These are phyloP conservation scores for Arrhopalites spinosus DNA, from an alignment of 2,888 invertebrate genomes.

Conservation along the genomic window DNA sequence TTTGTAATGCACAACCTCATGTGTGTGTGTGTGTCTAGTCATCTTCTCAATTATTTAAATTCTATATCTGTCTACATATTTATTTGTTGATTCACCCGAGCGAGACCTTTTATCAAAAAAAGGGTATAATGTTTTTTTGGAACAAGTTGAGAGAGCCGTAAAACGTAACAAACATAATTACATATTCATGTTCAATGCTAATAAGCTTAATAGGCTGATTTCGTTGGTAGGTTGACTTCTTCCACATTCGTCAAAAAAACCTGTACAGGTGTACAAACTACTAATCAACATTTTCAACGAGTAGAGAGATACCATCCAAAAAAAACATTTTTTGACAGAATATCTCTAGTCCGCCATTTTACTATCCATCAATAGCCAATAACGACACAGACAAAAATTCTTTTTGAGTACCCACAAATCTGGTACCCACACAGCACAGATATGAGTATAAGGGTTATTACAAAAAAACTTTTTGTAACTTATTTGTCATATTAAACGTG, in stretches of 20 bases:
- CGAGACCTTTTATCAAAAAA: slow-evolving; percentile 15
- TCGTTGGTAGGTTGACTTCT: neutral
- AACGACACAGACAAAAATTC: neutral
- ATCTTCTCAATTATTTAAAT: neutral
- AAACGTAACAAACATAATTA: slow-evolving; percentile 30
- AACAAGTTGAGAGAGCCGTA: slow-evolving; percentile 24
- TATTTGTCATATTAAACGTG: neutral
- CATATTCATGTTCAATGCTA: slow-evolving; percentile 37
- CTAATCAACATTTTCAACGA: neutral
- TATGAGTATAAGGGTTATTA: too few relatives aligned
- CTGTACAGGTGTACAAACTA: neutral
- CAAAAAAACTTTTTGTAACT: too few relatives aligned
- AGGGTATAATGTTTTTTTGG: neutral
- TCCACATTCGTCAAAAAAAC: neutral
- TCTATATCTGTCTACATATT: neutral
- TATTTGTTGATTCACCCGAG: neutral
- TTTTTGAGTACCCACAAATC: too few relatives aligned
- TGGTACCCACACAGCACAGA: too few relatives aligned
- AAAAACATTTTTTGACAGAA: neutral
- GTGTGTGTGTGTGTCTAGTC: too few relatives aligned
- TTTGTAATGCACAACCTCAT: neutral
- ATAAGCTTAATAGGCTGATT: slow-evolving; percentile 35
- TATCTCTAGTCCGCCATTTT: neutral
- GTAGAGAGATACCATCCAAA: neutral
- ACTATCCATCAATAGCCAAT: neutral